Conservation (phyloP, 2,113 vertebrate species). For the Coracopsis vasa region DNA sequence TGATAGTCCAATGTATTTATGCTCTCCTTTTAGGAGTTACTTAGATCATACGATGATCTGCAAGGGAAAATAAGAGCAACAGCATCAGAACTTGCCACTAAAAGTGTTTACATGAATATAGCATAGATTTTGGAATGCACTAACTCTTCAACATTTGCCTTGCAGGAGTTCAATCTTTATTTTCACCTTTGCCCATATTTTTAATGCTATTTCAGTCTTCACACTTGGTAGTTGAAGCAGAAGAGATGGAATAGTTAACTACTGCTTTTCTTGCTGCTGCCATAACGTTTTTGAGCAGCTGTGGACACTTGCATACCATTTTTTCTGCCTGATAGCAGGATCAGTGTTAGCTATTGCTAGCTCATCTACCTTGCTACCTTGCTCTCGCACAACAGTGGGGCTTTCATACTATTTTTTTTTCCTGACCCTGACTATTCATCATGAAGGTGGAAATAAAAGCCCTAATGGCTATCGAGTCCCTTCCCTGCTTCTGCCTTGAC, state of each 20-base stretch:
- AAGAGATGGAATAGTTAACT: neutral
- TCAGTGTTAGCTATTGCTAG: neutral
- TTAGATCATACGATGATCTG: neutral
- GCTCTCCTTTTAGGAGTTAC: neutral
- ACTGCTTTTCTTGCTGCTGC: neutral
- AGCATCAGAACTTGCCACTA: neutral
- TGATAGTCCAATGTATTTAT: neutral
- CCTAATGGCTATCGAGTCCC: neutral
- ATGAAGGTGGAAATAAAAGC: neutral
- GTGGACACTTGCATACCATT: neutral
- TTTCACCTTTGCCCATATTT: neutral
- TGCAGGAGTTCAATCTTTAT: neutral
- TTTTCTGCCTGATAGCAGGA: neutral
- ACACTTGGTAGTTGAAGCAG: neutral
- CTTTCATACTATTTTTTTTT: neutral
- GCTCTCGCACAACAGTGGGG: neutral
- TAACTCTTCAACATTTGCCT: neutral
- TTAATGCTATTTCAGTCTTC: neutral
- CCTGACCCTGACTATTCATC: constrained; percentile 10
- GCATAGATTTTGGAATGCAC: neutral
- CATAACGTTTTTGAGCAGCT: neutral
- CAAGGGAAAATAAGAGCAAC: neutral
- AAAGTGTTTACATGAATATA: neutral
- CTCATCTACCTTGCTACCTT: constrained; percentile 17
- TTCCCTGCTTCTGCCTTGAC: neutral